Conservation (phyloP, 2,797 vertebrate genomes). For the Stomatorhinus walkeri region DNA sequence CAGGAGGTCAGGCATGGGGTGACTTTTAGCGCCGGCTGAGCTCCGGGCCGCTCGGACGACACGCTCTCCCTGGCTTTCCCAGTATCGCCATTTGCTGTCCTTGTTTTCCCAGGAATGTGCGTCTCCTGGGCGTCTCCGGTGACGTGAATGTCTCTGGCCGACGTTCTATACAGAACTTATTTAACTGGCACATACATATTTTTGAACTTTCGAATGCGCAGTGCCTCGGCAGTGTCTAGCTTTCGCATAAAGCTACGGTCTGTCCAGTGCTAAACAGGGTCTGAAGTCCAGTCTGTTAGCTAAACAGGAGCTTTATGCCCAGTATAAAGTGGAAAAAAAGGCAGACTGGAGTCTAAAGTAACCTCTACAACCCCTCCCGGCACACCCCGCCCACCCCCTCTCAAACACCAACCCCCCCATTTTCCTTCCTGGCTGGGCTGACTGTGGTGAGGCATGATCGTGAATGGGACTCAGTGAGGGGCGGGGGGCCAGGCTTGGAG, state of each 20-base stretch:
- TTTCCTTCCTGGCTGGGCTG: conserved; percentile 51
- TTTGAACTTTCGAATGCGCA: conserved; percentile 24
- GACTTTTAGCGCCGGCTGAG: background rate
- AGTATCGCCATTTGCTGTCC: background rate
- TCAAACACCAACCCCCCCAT: conserved; percentile 1
- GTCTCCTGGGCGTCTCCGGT: background rate
- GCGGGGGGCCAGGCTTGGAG: conserved; percentile 56
- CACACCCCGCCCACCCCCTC: conserved; percentile 8
- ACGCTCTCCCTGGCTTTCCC: background rate
- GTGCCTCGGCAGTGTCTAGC: conserved; percentile 16
- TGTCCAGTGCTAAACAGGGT: conserved; percentile 15
- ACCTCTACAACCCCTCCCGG: conserved; percentile 34
- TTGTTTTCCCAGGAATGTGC: background rate
- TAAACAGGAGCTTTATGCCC: conserved; percentile 52
- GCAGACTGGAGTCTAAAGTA: conserved; percentile 48
- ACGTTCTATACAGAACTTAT: background rate
- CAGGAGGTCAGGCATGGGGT: conserved; percentile 27
- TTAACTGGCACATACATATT: background rate
- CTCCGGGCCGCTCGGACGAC: background rate
- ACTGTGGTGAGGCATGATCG: conserved; percentile 43
- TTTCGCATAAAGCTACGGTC: conserved; percentile 15
- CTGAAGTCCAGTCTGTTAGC: conserved; percentile 43
- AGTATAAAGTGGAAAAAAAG: conserved; percentile 53
- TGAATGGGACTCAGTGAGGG: conserved; percentile 65
- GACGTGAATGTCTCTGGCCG: background rate